Evolutionary conservation across 2,113 vertebrate genomes (phyloP).

Genomic region (Onychostoma macrolepis): DNA sequence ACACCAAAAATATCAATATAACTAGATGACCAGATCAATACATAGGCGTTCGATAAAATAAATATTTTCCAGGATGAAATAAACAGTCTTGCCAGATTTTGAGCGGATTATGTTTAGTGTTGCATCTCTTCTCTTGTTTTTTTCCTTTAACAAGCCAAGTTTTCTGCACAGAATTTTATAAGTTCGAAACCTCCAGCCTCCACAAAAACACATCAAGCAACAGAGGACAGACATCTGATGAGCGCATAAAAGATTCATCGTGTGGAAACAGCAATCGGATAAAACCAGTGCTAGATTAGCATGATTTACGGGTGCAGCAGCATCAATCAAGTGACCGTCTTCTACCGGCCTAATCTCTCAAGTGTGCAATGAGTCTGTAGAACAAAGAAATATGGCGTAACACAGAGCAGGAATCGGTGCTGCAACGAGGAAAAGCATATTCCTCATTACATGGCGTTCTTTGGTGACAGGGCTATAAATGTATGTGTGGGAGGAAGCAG

Average conservation of each 20-base stretch:
- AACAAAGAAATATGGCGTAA: constrained; percentile 26
- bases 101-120: neutral
- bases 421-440: constrained; percentile 35
- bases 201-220: constrained; percentile 27
- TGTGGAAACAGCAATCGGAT: neutral
- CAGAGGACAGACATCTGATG: neutral
- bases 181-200: constrained; percentile 29
- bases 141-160: constrained; percentile 6
- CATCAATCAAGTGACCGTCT: constrained; percentile 1
- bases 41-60: neutral
- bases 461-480: constrained; percentile 55
- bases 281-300: constrained; percentile 5
- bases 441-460: constrained; percentile 46
- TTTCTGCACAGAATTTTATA: neutral
- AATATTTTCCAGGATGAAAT: neutral
- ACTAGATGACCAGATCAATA: neutral
- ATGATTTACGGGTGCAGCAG: neutral
- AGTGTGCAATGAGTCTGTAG: constrained; percentile 33
- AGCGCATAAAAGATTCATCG: neutral
- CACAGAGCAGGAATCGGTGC: constrained; percentile 9
- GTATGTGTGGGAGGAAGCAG: constrained; percentile 52
- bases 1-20: neutral
- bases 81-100: neutral
- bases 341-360: neutral
- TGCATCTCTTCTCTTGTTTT: neutral